A percentile compares a stretch with the other conserved stretches of the same genome.
These are phyloP conservation scores for Perca flavescens DNA, from an alignment of 2,113 vertebrate species.

Conservation along the genomic window DNA sequence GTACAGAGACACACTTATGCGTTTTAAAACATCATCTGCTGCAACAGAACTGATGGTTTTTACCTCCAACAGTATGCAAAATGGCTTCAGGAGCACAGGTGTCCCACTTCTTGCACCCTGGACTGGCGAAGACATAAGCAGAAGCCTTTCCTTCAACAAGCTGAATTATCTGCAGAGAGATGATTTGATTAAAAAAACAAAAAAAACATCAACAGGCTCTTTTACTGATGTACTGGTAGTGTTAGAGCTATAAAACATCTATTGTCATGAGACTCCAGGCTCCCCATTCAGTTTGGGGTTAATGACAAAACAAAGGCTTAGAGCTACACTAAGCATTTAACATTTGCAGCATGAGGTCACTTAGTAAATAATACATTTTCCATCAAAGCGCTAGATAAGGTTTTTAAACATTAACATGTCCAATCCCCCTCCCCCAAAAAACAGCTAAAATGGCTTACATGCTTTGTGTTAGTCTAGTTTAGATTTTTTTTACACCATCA, in stretches of 20 bases:
- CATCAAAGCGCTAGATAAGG: not conserved
- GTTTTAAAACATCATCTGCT: not conserved
- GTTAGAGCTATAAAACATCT: not conserved
- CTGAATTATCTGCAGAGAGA: constrained; percentile 90
- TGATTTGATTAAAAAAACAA: not conserved
- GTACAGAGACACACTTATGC: not conserved
- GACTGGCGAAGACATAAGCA: constrained; percentile 97
- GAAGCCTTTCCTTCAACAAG: constrained; percentile 96
- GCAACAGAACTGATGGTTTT: constrained; percentile 25
- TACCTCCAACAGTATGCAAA: constrained; percentile 94
- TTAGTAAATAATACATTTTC: not conserved
- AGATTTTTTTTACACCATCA: not conserved
- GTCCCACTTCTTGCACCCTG: constrained; percentile 98
- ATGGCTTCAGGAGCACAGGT: constrained; percentile 97
- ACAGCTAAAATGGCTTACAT: not conserved
- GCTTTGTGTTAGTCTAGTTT: not conserved
- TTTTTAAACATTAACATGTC: not conserved
- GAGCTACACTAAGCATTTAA: not conserved
- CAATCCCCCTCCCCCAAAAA: too few species aligned
- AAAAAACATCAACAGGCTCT: not conserved
- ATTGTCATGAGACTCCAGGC: not conserved
- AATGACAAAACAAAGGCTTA: not conserved
- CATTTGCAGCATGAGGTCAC: not conserved
- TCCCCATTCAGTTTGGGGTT: not conserved
- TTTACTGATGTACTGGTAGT: not conserved